Base-by-base conservation (phyloP, 2,888 invertebrate genomes). In the Chelonus formosanus region DNA sequence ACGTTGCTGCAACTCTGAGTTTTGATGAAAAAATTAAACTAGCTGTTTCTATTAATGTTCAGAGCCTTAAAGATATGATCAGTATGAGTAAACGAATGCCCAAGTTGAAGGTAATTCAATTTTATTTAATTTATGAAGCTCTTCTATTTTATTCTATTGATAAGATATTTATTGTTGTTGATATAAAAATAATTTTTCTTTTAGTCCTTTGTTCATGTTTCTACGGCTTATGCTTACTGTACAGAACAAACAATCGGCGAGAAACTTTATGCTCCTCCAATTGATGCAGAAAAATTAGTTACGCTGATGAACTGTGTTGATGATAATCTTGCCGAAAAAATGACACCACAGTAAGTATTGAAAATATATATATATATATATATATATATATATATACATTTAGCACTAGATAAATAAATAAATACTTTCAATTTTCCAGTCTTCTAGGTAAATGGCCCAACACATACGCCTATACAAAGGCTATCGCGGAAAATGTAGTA, bases 381-480 rank as follows among this genome's bases (percentile, higher is more conserved):
- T 40, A 40, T 40, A 5, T 40, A 5, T 40, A 5, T 40, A 40
- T 40, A 5, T 40, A 5, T 40, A 5, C 40, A 4, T 40, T 40
- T 5, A 40, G 20, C 20, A 40, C 40, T 40, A 3, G 1, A 40
- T 3, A 79, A 20, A 20, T 20, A 20, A 20, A 20, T 20, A 20
- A 20, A 20, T 20, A 20, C 20, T 20, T 20, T 20, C 20, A 20
- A 20, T 20, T 20, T 20, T 20, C 1, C 20, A 91, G 91, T 43
- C 78, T 92, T n/a, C 78, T 92, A 47, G 90, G 89, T 10, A 86
- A 87, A 45, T 91, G 92, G 80, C 97, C 96, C 0, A 97, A 97
- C 79, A 96, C 96, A 0, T 97, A 97, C 80, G 92, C 95, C 2
- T 93, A 91, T 80, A 96, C 97, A 0, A 97, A 97, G 85, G 94